Conservation (phyloP, 1,140 invertebrate genomes). For the Drosophila parabipectinata region DNA sequence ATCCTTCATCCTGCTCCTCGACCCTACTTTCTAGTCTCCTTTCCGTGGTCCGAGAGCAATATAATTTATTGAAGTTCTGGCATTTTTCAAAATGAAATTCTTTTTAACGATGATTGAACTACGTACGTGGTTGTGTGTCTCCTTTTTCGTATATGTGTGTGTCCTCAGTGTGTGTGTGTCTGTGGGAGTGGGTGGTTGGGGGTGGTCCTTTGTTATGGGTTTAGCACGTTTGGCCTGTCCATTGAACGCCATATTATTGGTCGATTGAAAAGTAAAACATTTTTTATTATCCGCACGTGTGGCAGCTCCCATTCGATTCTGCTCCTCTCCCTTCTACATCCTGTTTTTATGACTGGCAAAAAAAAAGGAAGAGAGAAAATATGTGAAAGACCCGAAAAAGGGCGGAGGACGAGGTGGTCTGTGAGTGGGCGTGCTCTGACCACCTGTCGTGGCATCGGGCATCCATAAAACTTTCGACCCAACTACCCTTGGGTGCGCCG, state of each 20-base stretch:
- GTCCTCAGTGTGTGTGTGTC: background rate
- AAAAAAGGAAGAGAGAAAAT: slow-evolving; percentile 29
- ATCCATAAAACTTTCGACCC: slow-evolving; percentile 75
- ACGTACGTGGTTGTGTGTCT: slow-evolving; percentile 44
- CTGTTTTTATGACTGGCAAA: slow-evolving; percentile 67
- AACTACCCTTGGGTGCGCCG: slow-evolving; percentile 69
- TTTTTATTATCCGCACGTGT: slow-evolving; percentile 81
- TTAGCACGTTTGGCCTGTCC: slow-evolving; percentile 73
- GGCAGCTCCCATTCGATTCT: slow-evolving; percentile 48
- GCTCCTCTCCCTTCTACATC: background rate
- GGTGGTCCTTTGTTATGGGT: slow-evolving; percentile 57
- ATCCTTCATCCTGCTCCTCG: background rate
- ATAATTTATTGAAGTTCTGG: slow-evolving; percentile 81
- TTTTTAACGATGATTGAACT: slow-evolving; percentile 79
- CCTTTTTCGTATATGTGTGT: slow-evolving; percentile 2
- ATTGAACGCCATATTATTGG: slow-evolving; percentile 81
- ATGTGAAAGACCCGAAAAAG: slow-evolving; percentile 39
- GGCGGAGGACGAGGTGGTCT: slow-evolving; percentile 4
- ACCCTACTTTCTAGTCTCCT: background rate
- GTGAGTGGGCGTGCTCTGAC: slow-evolving; percentile 43
- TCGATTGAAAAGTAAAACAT: slow-evolving; percentile 83
- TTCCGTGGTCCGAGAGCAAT: slow-evolving; percentile 53
- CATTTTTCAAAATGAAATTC: slow-evolving; percentile 82
- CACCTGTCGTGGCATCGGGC: slow-evolving; percentile 64
- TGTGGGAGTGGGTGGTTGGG: background rate